Percentiles rank a stretch among this genome's conserved stretches.
phyloP scores from a whole-genome alignment of 2,113 vertebrate species.

The Catharus fuscescens region DNA sequence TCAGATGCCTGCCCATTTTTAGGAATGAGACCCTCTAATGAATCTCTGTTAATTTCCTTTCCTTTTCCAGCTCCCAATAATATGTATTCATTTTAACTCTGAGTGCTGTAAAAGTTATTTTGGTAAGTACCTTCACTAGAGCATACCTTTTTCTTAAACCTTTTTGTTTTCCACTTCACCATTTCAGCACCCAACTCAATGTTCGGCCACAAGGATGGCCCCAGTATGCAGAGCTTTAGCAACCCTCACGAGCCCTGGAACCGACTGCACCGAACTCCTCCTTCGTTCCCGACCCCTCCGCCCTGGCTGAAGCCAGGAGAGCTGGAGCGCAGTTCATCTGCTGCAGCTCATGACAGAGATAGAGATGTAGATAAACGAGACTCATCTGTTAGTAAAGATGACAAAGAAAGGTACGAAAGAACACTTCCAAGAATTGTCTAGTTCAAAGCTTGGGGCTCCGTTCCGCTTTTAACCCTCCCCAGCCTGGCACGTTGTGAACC shows the following conservation, averaged over 20 bases:
- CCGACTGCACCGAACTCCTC: constrained; percentile 95
- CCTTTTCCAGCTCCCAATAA: constrained; percentile 86
- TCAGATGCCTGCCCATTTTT: constrained; percentile 60
- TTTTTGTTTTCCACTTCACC: constrained; percentile 84
- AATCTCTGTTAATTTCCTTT: constrained; percentile 81
- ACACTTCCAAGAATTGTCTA: constrained; percentile 70
- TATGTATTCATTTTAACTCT: constrained; percentile 88
- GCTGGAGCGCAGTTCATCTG: constrained; percentile 90
- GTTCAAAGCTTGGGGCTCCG: constrained; percentile 66
- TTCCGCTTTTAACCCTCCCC: constrained; percentile 64
- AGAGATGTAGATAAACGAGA: constrained; percentile 94
- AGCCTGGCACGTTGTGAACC: constrained; percentile 58
- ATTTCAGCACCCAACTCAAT: constrained; percentile 93
- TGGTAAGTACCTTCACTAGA: constrained; percentile 81
- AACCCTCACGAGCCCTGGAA: constrained; percentile 96
- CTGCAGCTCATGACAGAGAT: constrained; percentile 93
- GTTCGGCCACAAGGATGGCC: constrained; percentile 96
- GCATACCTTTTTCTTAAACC: constrained; percentile 79
- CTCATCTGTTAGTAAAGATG: constrained; percentile 89
- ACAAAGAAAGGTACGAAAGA: constrained; percentile 94
- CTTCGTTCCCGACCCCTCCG: constrained; percentile 96
- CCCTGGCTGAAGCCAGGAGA: constrained; percentile 98
- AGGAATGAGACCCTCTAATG: constrained; percentile 75
- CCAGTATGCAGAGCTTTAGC: constrained; percentile 90
- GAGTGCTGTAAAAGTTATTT: constrained; percentile 81